phyloP scores from a whole-genome alignment of 2,888 invertebrate species.

The Platerodrilus igneus region DNA sequence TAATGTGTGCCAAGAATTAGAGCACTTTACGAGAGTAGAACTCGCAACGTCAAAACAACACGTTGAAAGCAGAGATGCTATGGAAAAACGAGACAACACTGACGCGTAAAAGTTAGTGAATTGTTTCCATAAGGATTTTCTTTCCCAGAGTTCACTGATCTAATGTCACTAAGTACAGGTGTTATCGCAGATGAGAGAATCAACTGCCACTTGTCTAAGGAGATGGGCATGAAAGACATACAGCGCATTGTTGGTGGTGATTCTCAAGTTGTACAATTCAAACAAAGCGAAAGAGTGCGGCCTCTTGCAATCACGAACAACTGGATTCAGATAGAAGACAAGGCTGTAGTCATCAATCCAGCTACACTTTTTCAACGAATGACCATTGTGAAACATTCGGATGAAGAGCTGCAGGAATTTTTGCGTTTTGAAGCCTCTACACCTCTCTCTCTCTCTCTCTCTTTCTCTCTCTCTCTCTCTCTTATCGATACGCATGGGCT shows the following conservation, averaged over 20 bases:
- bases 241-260: too few species aligned
- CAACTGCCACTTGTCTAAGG: too few species aligned
- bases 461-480: too few species aligned
- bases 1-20: constrained; percentile 8
- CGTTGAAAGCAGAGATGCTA: constrained; percentile 12
- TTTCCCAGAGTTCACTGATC: too few species aligned
- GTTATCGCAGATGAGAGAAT: too few species aligned
- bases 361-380: too few species aligned
- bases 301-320: constrained; percentile 13
- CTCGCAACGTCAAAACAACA: constrained; percentile 10
- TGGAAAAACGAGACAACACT: constrained; percentile 10
- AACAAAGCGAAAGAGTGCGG: constrained; percentile 12
- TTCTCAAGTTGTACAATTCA: constrained; percentile 6
- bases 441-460: not conserved
- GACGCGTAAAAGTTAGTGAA: constrained; percentile 4
- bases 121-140: too few species aligned
- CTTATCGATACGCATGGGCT: too few species aligned
- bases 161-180: too few species aligned
- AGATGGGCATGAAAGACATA: too few species aligned
- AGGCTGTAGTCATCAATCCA: constrained; percentile 4
- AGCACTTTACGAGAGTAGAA: constrained; percentile 7
- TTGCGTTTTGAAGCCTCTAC: not conserved
- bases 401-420: not conserved
- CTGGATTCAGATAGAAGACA: constrained; percentile 7
- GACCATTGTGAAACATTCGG: not conserved